phyloP scores from a whole-genome alignment of 2,113 vertebrate species.

The Saguinus midas region DNA sequence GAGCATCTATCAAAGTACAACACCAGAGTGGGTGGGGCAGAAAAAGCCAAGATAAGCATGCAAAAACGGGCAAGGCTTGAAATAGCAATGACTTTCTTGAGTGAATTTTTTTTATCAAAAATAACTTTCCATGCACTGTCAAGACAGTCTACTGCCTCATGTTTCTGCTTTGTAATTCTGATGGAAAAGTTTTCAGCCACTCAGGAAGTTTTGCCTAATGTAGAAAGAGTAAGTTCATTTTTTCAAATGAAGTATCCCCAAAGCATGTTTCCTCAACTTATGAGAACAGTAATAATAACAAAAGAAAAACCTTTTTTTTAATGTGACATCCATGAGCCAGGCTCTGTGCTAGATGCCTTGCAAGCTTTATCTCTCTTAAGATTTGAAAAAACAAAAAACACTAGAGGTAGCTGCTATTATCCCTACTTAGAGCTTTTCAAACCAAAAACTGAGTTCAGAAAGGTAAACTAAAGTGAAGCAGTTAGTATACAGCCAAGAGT shows the following conservation, averaged over 20 bases:
- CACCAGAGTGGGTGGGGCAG: background rate
- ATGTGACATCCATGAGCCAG: background rate
- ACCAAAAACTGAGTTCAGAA: background rate
- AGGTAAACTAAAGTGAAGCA: background rate
- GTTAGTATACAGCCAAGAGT: background rate
- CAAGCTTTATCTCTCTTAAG: background rate
- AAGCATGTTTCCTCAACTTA: background rate
- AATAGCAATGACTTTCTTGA: background rate
- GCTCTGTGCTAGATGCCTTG: background rate
- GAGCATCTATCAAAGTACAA: background rate
- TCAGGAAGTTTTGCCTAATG: background rate
- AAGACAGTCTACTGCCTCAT: background rate
- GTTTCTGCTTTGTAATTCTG: background rate
- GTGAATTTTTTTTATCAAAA: background rate
- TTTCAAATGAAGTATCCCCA: background rate
- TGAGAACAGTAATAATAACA: background rate
- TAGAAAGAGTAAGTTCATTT: background rate
- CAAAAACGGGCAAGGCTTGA: background rate
- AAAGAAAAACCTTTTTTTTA: background rate
- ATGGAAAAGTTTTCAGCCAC: background rate
- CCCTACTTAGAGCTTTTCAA: background rate
- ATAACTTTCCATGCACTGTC: background rate
- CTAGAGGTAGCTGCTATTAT: background rate
- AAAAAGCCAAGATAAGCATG: background rate
- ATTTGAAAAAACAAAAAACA: background rate